Conservation (phyloP, 2,888 invertebrate genomes). For the Drosophila trichaetosa region DNA sequence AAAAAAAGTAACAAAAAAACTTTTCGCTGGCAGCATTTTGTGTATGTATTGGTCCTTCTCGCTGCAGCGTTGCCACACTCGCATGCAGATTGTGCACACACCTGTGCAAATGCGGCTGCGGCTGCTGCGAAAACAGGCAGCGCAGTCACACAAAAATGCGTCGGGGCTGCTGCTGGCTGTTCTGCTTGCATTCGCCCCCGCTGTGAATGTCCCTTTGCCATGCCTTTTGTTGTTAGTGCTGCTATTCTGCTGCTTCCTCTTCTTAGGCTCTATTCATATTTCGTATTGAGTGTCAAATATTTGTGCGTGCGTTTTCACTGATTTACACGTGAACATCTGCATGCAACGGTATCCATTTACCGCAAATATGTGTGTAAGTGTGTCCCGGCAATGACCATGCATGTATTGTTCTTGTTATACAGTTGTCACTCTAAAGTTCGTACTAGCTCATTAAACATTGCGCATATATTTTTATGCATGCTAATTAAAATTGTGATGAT, state of each 20-base stretch:
- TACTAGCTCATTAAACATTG: background rate
- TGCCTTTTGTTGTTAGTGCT: constrained; percentile 13
- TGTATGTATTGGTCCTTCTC: constrained; percentile 71
- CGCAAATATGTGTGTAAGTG: constrained; percentile 5
- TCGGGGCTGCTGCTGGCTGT: constrained; percentile 39
- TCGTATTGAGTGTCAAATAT: constrained; percentile 35
- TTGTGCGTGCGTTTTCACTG: constrained; percentile 30
- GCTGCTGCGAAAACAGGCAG: constrained; percentile 30
- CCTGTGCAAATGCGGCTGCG: constrained; percentile 64
- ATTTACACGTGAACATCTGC: constrained; percentile 55
- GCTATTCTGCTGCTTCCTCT: constrained; percentile 7
- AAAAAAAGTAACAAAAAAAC: constrained; percentile 30
- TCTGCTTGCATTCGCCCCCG: constrained; percentile 38
- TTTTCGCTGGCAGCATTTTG: constrained; percentile 67
- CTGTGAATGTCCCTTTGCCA: constrained; percentile 36
- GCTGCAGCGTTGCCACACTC: constrained; percentile 78
- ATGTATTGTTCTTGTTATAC: constrained; percentile 27
- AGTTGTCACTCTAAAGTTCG: background rate
- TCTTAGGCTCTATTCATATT: constrained; percentile 51
- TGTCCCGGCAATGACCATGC: constrained; percentile 44
- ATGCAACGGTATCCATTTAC: constrained; percentile 58
- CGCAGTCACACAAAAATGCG: constrained; percentile 32
- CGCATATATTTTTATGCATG: background rate
- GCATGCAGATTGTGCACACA: constrained; percentile 66
- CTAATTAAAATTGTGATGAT: background rate